Conservation (phyloP, 2,113 vertebrate species). For the Morone chrysops region DNA sequence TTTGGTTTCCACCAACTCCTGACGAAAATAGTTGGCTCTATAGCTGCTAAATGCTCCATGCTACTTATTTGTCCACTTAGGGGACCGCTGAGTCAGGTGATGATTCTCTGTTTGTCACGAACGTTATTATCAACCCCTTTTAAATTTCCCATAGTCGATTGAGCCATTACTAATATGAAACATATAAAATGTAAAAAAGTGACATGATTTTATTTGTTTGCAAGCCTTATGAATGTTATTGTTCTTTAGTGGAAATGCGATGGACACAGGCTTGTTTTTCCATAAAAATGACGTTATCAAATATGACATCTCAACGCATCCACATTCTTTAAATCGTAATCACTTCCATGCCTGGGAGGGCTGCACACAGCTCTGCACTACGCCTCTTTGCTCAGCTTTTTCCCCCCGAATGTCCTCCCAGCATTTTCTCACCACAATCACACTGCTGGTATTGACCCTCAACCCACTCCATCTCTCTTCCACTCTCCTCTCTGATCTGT, state of each 20-base stretch:
- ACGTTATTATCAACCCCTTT: neutral
- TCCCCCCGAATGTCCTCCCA: conserved; percentile 20
- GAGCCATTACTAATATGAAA: neutral
- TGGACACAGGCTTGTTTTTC: neutral
- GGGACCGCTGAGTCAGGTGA: neutral
- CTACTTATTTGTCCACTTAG: neutral
- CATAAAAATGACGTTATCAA: neutral
- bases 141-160: neutral
- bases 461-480: conserved; percentile 67
- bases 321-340: conserved; percentile 34
- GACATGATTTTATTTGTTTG: neutral
- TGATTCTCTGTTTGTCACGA: neutral
- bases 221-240: neutral
- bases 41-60: neutral
- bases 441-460: conserved; percentile 69
- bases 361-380: conserved; percentile 18
- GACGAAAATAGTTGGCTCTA: neutral
- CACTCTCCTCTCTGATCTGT: conserved; percentile 58
- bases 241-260: neutral
- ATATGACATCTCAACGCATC: conserved; percentile 13
- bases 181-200: neutral
- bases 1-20: neutral
- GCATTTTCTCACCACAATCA: conserved; percentile 64
- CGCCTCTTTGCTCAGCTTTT: conserved; percentile 19
- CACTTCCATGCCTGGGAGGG: conserved; percentile 9